These are phyloP conservation scores for Tympanuchus pallidicinctus DNA, from an alignment of 2,113 vertebrate species.

Conservation along the genomic window DNA sequence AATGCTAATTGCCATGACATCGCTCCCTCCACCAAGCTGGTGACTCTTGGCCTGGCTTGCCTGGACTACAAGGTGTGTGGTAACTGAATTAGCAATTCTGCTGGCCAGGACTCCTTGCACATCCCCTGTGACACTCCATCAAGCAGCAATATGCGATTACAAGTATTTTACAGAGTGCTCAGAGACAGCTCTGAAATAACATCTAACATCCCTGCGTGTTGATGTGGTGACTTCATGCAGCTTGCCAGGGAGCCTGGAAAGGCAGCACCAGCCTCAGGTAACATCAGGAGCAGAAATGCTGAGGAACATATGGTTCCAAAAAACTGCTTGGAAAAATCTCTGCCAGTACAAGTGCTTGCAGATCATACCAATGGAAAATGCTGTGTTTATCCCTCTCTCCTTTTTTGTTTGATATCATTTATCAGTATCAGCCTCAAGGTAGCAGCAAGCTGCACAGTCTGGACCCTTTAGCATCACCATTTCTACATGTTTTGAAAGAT, in stretches of 20 bases:
- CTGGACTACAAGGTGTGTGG: not conserved
- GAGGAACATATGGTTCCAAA: not conserved
- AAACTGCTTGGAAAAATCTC: not conserved
- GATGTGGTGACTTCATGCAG: not conserved
- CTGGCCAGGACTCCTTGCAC: not conserved
- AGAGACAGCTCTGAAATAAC: not conserved
- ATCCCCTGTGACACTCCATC: not conserved
- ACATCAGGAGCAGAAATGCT: not conserved
- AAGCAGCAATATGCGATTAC: not conserved
- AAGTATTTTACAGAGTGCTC: not conserved
- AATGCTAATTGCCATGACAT: conserved; percentile 45
- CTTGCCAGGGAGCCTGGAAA: not conserved
- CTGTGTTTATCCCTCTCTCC: not conserved
- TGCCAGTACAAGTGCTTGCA: not conserved
- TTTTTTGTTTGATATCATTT: not conserved
- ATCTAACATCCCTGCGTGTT: not conserved
- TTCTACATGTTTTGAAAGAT: not conserved
- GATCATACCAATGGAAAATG: not conserved
- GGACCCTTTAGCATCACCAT: not conserved
- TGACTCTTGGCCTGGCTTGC: not conserved
- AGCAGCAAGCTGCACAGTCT: not conserved
- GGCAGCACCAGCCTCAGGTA: not conserved
- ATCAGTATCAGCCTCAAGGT: not conserved
- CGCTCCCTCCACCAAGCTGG: not conserved
- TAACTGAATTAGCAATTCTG: not conserved